A percentile compares a stretch with the other conserved stretches of the same genome.
Conservation (phyloP, 2,888 invertebrate species). For the Pandemis heparana region DNA sequence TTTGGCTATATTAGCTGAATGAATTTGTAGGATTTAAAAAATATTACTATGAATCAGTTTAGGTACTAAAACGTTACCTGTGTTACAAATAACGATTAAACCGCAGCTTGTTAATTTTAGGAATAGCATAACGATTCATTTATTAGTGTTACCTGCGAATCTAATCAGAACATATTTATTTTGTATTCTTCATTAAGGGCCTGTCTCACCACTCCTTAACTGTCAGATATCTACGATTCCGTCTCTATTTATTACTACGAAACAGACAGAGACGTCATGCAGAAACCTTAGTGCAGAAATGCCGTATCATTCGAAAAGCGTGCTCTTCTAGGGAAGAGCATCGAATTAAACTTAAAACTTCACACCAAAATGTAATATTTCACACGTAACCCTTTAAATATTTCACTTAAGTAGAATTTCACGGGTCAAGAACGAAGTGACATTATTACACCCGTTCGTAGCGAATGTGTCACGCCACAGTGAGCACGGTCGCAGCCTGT, state of each 20-base stretch:
- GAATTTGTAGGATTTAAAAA: no score
- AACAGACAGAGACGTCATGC: no score
- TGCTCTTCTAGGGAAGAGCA: background rate
- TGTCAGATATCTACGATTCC: no score
- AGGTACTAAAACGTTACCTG: no score
- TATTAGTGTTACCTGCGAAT: no score
- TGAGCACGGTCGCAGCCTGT: conserved; percentile 26
- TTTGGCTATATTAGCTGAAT: background rate
- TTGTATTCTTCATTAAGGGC: no score
- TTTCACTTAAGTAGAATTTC: conserved; percentile 19
- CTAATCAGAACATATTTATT: no score
- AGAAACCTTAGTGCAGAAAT: no score
- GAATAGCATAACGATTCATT: background rate
- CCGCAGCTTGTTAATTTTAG: background rate
- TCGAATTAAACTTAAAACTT: background rate
- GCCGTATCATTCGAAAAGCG: background rate
- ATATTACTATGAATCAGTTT: no score
- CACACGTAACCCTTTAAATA: conserved; percentile 9
- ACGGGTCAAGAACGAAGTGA: conserved; percentile 14
- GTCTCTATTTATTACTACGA: no score
- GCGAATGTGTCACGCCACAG: conserved; percentile 16
- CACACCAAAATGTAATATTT: background rate
- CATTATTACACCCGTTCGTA: conserved; percentile 18
- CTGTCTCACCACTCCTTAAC: no score
- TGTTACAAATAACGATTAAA: no score